Evolutionary conservation across 1,140 invertebrate genomes (phyloP).

Genomic region (Lineus longissimus): DNA sequence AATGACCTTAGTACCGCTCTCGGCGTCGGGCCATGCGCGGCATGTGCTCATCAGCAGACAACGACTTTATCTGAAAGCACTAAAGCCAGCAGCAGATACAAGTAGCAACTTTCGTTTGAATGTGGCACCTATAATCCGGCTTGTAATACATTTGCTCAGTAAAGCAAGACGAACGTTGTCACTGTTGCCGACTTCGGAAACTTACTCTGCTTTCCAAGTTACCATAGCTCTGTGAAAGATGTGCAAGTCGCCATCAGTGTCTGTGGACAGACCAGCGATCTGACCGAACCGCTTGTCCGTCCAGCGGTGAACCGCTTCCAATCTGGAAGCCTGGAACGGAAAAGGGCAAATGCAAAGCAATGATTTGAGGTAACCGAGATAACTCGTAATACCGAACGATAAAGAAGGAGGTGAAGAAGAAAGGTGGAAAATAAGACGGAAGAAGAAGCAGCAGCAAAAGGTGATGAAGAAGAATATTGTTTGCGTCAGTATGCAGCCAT

Average conservation of each 20-base stretch:
- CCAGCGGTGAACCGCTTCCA: constrained; percentile 62
- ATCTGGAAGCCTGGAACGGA: background rate
- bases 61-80: background rate
- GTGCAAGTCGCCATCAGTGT: constrained; percentile 74
- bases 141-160: background rate
- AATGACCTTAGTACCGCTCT: no score
- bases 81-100: background rate
- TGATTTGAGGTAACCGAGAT: no score
- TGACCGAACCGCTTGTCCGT: constrained; percentile 68
- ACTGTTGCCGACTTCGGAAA: constrained; percentile 9
- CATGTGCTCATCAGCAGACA: background rate
- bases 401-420: no score
- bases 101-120: background rate
- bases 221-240: constrained; percentile 82
- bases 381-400: no score
- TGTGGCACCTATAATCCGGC: background rate
- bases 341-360: no score
- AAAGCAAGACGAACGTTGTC: background rate
- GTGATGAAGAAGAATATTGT: no score
- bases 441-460: no score
- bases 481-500: no score
- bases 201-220: constrained; percentile 76
- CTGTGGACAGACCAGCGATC: constrained; percentile 78
- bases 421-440: no score
- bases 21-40: background rate